A percentile compares a stretch with the other conserved stretches of the same genome.
Evolutionary conservation across 2,888 invertebrate species (phyloP).

Genomic region (Octodonta nipae): DNA sequence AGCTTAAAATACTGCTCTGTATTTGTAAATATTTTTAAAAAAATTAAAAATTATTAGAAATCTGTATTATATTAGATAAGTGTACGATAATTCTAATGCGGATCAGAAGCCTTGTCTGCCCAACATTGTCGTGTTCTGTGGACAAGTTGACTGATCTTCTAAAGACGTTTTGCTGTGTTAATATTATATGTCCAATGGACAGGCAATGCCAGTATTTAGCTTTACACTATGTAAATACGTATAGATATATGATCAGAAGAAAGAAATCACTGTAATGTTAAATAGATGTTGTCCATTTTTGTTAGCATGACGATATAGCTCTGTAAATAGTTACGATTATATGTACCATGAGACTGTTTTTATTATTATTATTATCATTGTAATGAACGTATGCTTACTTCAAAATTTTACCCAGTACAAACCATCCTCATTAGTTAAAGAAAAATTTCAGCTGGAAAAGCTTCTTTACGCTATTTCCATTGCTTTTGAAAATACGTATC

Average conservation of each 20-base stretch:
- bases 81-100: slow-evolving; percentile 19
- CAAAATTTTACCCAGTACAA: slow-evolving; percentile 24
- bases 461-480: no score
- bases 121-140: not conserved
- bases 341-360: slow-evolving; percentile 36
- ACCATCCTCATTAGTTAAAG: slow-evolving; percentile 7
- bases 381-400: slow-evolving; percentile 20
- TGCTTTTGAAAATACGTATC: no score
- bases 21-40: slow-evolving; percentile 8
- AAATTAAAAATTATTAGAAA: slow-evolving; percentile 16
- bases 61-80: slow-evolving; percentile 28
- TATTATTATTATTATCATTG: slow-evolving; percentile 21
- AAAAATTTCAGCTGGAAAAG: no score
- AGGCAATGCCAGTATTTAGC: slow-evolving; percentile 35
- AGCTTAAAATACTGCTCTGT: slow-evolving; percentile 27
- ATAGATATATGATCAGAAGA: slow-evolving; percentile 11
- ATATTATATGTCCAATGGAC: slow-evolving; percentile 28
- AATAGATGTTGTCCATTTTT: slow-evolving; percentile 31
- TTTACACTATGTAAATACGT: slow-evolving; percentile 24
- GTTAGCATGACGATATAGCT: slow-evolving; percentile 25
- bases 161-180: slow-evolving; percentile 16
- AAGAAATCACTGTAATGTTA: slow-evolving; percentile 29
- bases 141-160: slow-evolving; percentile 2
- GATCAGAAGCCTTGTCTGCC: not conserved
- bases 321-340: slow-evolving; percentile 26